phyloP scores from a whole-genome alignment of 1,140 invertebrate species.

The Nebria ingens region DNA sequence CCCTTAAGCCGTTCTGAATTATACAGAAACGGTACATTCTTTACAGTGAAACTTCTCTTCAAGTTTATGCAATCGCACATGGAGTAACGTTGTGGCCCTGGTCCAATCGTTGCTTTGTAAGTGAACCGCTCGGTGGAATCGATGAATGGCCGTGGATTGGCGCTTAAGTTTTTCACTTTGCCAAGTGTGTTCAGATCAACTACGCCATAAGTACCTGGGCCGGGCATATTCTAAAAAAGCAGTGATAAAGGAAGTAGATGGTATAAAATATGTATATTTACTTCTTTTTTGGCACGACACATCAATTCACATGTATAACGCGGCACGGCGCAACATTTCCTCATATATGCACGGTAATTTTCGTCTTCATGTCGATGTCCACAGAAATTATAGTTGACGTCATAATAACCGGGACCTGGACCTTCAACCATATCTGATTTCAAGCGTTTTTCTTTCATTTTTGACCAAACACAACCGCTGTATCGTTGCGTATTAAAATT shows the following conservation, averaged over 20 bases:
- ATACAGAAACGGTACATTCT: background rate
- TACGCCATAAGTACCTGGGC: background rate
- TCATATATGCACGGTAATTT: background rate
- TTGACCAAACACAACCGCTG: background rate
- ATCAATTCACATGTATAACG: background rate
- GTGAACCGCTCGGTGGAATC: background rate
- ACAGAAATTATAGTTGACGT: background rate
- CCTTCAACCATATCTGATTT: background rate
- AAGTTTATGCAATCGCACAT: background rate
- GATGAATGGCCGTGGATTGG: background rate
- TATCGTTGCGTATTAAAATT: background rate
- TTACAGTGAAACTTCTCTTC: background rate
- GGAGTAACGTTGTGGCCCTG: background rate
- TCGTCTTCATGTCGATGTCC: background rate
- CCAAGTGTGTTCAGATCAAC: background rate
- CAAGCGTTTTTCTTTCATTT: background rate
- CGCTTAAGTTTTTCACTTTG: background rate
- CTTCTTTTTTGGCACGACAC: background rate
- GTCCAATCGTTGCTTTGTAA: background rate
- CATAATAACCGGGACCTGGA: slow-evolving; percentile 5
- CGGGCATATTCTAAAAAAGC: background rate
- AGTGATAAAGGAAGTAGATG: background rate
- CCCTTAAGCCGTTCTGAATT: background rate
- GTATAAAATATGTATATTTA: background rate
- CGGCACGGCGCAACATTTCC: background rate